Evolutionary conservation across 1,140 invertebrate genomes (phyloP).

Genomic region (Pseudomyrmex dendroicus): DNA sequence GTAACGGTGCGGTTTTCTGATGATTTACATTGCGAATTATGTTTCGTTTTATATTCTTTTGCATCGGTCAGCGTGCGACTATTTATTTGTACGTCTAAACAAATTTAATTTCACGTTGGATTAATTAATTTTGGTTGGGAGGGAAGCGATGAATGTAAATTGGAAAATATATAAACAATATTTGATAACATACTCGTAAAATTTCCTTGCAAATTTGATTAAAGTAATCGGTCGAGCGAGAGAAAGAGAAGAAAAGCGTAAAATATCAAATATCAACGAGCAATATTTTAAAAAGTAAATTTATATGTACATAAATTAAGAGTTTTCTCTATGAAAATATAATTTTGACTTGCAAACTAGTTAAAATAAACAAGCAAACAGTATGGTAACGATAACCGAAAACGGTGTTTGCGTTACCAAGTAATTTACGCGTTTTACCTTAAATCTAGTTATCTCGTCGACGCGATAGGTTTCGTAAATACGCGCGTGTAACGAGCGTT

Average conservation of each 20-base stretch:
- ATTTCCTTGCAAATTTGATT: constrained; percentile 23
- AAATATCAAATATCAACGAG: neutral
- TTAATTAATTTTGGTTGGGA: constrained; percentile 20
- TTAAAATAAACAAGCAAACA: constrained; percentile 30
- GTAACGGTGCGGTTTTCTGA: neutral
- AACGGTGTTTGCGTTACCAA: constrained; percentile 16
- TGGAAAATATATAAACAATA: neutral
- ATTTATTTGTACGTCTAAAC: neutral
- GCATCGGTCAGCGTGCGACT: neutral
- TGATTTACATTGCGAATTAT: constrained; percentile 15
- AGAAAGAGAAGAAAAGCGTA: no score
- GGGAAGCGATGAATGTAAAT: neutral
- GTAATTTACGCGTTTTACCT: constrained; percentile 33
- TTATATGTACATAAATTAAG: neutral
- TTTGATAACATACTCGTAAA: constrained; percentile 15
- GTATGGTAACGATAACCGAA: constrained; percentile 27
- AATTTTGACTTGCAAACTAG: constrained; percentile 6
- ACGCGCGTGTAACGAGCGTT: constrained; percentile 26
- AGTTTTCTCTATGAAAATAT: constrained; percentile 14
- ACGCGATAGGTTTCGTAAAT: constrained; percentile 43
- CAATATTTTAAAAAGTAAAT: neutral
- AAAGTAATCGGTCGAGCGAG: neutral
- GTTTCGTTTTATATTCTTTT: constrained; percentile 7
- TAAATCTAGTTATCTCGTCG: constrained; percentile 42
- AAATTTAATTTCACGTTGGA: constrained; percentile 23